Evolutionary conservation across 2,797 vertebrate species (phyloP).

Genomic region (Lithobates sylvaticus): DNA sequence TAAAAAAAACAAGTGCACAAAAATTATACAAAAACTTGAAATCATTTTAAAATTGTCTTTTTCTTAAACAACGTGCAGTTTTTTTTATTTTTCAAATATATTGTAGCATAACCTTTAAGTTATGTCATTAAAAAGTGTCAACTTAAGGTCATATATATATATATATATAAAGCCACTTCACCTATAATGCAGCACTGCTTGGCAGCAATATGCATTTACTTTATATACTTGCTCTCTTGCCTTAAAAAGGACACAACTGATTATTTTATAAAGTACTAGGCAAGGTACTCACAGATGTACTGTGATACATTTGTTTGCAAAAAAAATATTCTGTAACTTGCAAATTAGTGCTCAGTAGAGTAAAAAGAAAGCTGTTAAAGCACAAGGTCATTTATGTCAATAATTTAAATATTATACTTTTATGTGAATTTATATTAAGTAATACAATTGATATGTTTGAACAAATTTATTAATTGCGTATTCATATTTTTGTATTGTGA

Average conservation of each 20-base stretch:
- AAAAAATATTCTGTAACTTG: slow-evolving; percentile 66
- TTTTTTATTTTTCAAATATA: slow-evolving; percentile 11
- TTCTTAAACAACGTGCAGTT: slow-evolving; percentile 3
- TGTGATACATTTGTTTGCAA: slow-evolving; percentile 63
- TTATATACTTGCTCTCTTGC: slow-evolving; percentile 76
- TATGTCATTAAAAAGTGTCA: slow-evolving; percentile 34
- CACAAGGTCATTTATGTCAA: slow-evolving; percentile 75
- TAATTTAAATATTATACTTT: slow-evolving; percentile 65
- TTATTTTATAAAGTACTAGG: slow-evolving; percentile 52
- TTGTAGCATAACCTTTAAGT: slow-evolving; percentile 9
- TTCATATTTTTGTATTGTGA: slow-evolving; percentile 80
- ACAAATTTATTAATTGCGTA: slow-evolving; percentile 76
- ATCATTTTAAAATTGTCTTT: neutral
- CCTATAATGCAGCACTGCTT: slow-evolving; percentile 74
- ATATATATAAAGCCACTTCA: slow-evolving; percentile 64
- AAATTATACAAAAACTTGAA: slow-evolving; percentile 10
- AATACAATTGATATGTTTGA: slow-evolving; percentile 72
- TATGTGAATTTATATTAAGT: slow-evolving; percentile 71
- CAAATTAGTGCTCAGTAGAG: slow-evolving; percentile 70
- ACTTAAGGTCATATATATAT: slow-evolving; percentile 47
- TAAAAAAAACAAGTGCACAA: slow-evolving; percentile 23
- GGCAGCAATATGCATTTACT: slow-evolving; percentile 75
- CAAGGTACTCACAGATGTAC: slow-evolving; percentile 69
- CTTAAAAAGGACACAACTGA: slow-evolving; percentile 64
- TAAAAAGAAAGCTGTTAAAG: slow-evolving; percentile 72